phyloP scores from a whole-genome alignment of 2,113 vertebrate genomes.

The Bubo bubo region DNA sequence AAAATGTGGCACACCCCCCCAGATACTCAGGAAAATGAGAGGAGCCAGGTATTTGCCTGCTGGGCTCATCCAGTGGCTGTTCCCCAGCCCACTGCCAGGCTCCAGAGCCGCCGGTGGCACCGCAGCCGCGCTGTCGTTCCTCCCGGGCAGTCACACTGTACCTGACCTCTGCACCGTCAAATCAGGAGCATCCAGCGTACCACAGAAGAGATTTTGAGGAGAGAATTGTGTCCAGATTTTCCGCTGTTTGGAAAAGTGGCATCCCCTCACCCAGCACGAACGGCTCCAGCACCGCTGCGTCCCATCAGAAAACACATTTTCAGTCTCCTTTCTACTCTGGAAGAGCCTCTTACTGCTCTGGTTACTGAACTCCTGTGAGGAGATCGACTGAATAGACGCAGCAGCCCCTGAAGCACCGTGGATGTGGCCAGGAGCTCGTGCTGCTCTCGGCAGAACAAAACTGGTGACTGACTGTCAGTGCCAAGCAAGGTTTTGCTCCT shows the following conservation, averaged over 20 bases:
- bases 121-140: accelerated
- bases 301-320: not conserved
- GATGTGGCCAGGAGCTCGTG: not conserved
- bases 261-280: not conserved
- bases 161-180: not conserved
- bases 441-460: not conserved
- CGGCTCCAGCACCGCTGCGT: not conserved
- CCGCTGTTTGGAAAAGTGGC: not conserved
- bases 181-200: not conserved
- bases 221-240: not conserved
- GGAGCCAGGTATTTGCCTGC: not conserved
- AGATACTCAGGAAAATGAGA: not conserved
- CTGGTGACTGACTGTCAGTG: not conserved
- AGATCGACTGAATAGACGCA: accelerated
- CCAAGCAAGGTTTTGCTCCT: not conserved
- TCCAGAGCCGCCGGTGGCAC: not conserved
- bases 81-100: not conserved
- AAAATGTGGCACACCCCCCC: not conserved
- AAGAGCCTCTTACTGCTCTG: not conserved
- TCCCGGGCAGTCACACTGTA: accelerated
- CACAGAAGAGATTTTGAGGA: not conserved
- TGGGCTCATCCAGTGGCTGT: not conserved
- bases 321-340: not conserved
- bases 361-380: not conserved
- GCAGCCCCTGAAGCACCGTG: not conserved